Conservation (phyloP, 2,113 vertebrate species). For the Scatophagus argus region DNA sequence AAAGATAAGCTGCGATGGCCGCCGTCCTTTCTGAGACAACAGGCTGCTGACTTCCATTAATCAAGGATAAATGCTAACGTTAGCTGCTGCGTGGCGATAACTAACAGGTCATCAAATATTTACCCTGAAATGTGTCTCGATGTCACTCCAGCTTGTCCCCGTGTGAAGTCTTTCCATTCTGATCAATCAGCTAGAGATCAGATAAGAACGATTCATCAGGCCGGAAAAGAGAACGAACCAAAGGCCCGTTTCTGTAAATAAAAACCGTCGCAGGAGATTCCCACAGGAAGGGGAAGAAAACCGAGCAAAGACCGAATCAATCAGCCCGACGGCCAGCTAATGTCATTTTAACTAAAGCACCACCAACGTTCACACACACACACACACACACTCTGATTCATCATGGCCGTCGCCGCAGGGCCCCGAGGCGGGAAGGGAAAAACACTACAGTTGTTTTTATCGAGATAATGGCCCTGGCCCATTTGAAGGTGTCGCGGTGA, state of each 20-base stretch:
- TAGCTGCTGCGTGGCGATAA: no score
- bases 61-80: no score
- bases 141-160: no score
- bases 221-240: no score
- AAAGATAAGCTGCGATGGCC: conserved; percentile 30
- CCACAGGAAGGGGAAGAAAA: neutral
- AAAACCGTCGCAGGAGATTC: neutral
- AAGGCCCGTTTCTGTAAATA: no score
- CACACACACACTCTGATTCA: conserved; percentile 17
- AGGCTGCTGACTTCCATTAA: neutral
- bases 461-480: conserved; percentile 29
- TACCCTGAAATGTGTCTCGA: no score
- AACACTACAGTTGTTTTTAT: conserved; percentile 31
- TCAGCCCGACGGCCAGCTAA: conserved; percentile 19
- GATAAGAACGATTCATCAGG: no score
- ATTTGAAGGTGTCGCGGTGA: conserved; percentile 49
- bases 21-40: conserved; percentile 11
- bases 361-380: neutral
- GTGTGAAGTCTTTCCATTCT: no score
- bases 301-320: conserved; percentile 12
- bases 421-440: neutral
- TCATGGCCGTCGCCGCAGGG: conserved; percentile 1
- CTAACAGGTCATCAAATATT: no score
- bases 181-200: no score
- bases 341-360: conserved; percentile 32